These are phyloP conservation scores for Colostygia pectinataria DNA, from an alignment of 2,888 invertebrate species.

Conservation along the genomic window DNA sequence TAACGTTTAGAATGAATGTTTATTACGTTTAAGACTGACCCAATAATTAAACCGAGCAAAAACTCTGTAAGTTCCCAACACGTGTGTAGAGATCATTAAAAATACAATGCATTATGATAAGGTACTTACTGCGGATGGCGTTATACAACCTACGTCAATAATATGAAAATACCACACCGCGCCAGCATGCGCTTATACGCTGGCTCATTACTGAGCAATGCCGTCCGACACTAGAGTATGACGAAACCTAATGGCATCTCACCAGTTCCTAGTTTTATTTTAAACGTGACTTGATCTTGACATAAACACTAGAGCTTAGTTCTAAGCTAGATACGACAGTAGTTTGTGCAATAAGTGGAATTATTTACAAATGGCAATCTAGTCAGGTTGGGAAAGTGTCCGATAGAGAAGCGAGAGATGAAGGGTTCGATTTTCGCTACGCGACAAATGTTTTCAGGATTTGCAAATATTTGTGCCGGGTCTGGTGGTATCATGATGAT, in stretches of 20 bases:
- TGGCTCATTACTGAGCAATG: slow-evolving; percentile 32
- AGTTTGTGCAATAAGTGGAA: slow-evolving; percentile 2
- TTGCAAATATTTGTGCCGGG: too few species aligned
- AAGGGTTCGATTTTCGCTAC: too few species aligned
- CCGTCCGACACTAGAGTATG: slow-evolving; percentile 29
- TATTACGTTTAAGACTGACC: too few species aligned
- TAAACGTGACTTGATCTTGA: slow-evolving; percentile 26
- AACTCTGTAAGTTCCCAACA: not conserved
- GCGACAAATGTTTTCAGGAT: too few species aligned
- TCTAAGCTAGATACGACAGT: slow-evolving; percentile 9
- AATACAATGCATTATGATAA: slow-evolving; percentile 1
- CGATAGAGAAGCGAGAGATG: too few species aligned
- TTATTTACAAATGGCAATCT: too few species aligned
- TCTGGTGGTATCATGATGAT: too few species aligned
- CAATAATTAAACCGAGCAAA: not conserved
- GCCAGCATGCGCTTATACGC: slow-evolving; percentile 26
- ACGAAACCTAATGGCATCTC: slow-evolving; percentile 26
- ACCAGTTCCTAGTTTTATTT: slow-evolving; percentile 27
- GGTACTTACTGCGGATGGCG: slow-evolving; percentile 15
- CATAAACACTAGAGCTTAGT: slow-evolving; percentile 20
- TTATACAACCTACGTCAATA: slow-evolving; percentile 29
- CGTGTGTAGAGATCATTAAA: not conserved
- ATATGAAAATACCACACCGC: slow-evolving; percentile 26
- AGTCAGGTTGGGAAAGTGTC: too few species aligned
- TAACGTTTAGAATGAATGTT: too few species aligned